Conservation (phyloP, 2,113 vertebrate species). For the Triplophysa rosa region DNA sequence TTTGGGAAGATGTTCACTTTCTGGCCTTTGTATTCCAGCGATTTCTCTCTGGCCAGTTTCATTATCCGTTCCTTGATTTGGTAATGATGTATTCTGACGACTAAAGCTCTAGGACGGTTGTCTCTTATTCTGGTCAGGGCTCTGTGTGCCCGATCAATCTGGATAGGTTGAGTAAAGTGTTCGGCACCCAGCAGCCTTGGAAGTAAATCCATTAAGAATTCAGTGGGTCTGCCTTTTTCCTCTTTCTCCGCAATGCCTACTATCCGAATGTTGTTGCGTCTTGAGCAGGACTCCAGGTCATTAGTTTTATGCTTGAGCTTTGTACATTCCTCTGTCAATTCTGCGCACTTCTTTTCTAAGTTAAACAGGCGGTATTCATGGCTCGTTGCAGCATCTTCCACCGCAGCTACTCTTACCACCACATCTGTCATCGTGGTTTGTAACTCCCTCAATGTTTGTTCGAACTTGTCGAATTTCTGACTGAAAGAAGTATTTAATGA, state of each 20-base stretch:
- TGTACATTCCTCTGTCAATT: neutral
- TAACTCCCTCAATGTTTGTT: neutral
- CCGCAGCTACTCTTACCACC: neutral
- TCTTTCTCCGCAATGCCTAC: neutral
- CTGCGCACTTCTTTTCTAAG: neutral
- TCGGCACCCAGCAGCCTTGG: no score
- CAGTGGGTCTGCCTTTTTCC: neutral
- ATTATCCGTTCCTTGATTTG: neutral
- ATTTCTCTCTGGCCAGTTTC: neutral
- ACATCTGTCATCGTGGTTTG: neutral
- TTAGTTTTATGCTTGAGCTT: neutral
- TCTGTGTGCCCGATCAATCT: neutral
- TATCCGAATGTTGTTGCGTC: neutral
- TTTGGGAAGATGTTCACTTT: neutral
- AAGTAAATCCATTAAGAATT: neutral
- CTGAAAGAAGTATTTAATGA: no score
- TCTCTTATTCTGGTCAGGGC: neutral
- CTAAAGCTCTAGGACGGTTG: neutral
- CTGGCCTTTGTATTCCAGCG: constrained; percentile 2
- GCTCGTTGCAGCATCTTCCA: neutral
- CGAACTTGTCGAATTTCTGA: no score
- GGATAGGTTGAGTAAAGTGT: neutral
- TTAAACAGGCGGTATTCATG: neutral
- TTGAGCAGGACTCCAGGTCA: neutral
- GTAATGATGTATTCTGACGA: neutral